Conservation (phyloP, 2,113 vertebrate genomes). For the Forbesichthys agassizii region DNA sequence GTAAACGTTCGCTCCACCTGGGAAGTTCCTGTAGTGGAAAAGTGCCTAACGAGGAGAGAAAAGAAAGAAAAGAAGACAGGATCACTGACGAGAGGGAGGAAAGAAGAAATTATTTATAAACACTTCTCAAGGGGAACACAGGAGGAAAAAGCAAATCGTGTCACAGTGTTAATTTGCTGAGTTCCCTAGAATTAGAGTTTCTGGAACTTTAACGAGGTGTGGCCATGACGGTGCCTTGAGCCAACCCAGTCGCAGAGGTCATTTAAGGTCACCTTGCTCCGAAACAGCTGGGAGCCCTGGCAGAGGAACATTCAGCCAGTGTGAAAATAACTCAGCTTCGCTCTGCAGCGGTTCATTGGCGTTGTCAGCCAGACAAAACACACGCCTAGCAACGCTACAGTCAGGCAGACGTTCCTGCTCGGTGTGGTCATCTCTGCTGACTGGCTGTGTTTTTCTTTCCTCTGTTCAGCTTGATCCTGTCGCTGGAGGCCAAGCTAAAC, state of each 20-base stretch:
- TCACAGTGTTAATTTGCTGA: no score
- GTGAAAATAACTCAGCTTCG: background rate
- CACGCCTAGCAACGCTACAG: constrained; percentile 3
- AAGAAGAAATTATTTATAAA: background rate
- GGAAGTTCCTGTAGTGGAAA: no score
- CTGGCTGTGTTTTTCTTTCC: constrained; percentile 10
- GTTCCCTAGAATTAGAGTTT: background rate
- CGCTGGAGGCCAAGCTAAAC: constrained; percentile 96
- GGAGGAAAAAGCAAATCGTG: no score
- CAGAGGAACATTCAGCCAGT: background rate
- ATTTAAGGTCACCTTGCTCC: background rate
- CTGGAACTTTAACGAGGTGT: background rate
- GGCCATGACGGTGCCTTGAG: background rate
- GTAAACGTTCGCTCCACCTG: no score
- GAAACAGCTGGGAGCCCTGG: background rate
- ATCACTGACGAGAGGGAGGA: background rate
- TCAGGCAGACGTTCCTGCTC: background rate
- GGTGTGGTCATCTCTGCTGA: background rate
- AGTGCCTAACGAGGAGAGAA: no score
- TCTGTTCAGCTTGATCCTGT: constrained; percentile 89
- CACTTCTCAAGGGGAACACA: background rate
- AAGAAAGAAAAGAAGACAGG: no score
- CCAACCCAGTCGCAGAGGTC: background rate
- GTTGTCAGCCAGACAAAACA: constrained; percentile 1
- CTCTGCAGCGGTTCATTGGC: background rate